Evolutionary conservation across 1,140 invertebrate species (phyloP).

Genomic region (Bombus balteatus): DNA sequence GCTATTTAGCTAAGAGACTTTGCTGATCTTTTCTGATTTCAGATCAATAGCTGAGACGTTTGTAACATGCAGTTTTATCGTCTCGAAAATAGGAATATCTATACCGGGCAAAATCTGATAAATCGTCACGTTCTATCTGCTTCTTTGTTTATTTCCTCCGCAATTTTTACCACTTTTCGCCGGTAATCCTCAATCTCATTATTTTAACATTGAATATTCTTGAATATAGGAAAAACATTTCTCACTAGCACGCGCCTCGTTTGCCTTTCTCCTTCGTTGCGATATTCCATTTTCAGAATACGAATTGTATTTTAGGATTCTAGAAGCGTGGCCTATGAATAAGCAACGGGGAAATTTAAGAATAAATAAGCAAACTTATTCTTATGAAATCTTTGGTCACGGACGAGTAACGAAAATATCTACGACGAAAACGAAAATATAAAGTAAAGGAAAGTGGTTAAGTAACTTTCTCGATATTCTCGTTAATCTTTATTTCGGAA

Average conservation of each 20-base stretch:
- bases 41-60: not conserved
- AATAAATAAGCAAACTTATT: not conserved
- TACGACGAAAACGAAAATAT: too few species aligned
- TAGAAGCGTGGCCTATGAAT: not conserved
- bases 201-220: not conserved
- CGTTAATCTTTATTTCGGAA: not conserved
- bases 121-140: too few species aligned
- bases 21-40: not conserved
- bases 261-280: not conserved
- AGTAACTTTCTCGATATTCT: not conserved
- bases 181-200: not conserved
- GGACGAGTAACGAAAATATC: not conserved
- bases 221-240: not conserved
- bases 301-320: not conserved
- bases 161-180: not conserved
- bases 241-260: not conserved
- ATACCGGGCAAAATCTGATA: not conserved
- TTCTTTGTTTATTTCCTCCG: not conserved
- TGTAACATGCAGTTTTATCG: not conserved
- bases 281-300: not conserved
- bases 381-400: not conserved
- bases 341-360: not conserved
- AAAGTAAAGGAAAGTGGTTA: too few species aligned
- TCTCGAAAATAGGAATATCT: not conserved
- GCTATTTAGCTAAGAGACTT: conserved; percentile 5